These are phyloP conservation scores for Mythimna loreyi DNA, from an alignment of 2,888 invertebrate genomes.

Conservation along the genomic window DNA sequence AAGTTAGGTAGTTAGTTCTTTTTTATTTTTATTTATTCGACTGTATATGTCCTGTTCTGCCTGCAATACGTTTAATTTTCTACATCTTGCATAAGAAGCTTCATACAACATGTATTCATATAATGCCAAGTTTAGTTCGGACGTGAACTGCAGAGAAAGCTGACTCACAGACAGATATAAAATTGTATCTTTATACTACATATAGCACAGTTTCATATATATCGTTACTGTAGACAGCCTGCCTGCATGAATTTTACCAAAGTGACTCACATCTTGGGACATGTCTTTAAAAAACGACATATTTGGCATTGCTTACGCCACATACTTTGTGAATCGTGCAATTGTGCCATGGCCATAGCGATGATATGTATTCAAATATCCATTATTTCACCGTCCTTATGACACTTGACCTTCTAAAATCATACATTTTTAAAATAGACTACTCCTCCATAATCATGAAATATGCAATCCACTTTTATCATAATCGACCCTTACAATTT, in stretches of 20 bases:
- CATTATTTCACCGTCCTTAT: background rate
- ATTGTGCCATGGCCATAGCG: background rate
- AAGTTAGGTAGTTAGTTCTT: background rate
- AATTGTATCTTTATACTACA: conserved; percentile 12
- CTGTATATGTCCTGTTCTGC: background rate
- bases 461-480: conserved; percentile 4
- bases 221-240: conserved; percentile 32
- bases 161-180: conserved; percentile 47
- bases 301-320: conserved; percentile 37
- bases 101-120: conserved; percentile 7
- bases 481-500: conserved; percentile 26
- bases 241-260: conserved; percentile 25
- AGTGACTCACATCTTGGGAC: conserved; percentile 42
- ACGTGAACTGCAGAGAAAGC: conserved; percentile 45
- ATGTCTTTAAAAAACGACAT: conserved; percentile 44
- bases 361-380: background rate
- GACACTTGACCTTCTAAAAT: background rate
- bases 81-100: conserved; percentile 7
- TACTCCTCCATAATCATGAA: background rate
- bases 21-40: too few species aligned
- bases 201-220: background rate
- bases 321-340: conserved; percentile 8
- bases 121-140: conserved; percentile 34
- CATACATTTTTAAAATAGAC: background rate
- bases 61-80: background rate